Evolutionary conservation across 1,140 invertebrate species (phyloP), one percentile per base, ranked within the genome.

Genomic region (Meloidogyne chitwoodi): DNA sequence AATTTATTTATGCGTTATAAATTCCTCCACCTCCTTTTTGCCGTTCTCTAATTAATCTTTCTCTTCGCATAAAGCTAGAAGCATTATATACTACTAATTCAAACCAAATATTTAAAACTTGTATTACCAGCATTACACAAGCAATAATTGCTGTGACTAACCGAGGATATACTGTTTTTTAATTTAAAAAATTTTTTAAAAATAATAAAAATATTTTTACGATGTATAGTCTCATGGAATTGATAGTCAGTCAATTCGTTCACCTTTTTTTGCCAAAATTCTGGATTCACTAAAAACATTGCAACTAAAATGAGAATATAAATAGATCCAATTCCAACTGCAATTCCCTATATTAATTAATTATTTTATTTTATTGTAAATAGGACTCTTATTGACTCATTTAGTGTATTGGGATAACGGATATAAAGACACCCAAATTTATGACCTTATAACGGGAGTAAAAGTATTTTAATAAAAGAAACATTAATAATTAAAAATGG

Each of bases 101-200:
- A 63, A 73, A 73, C 71, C 71, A 73, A 61, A 73, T 73, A 64
- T 73, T 73, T 22, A 73, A 38, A 10, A 73, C 56, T 38, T 73
- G 71, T 27, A 73, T 22, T 22, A 65, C 41, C 29, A 73, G 19
- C 71, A 73, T 73, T n/a, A 73, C 14, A 27, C 56, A 61, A 56
- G 56, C n/a, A 14, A 73, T 73, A 14, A 61, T 38, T 1, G 22
- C 71, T 6, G 71, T 73, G 1, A 73, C n/a, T 24, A 73, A n/a
- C 11, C 71, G 71, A 19, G 71, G 71, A 12, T 61, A 73, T 34
- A 63, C 71, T 73, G 11, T 12, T 22, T 48, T 48, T 48, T 48
- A 3, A 48, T 8, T 1, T 10, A 19, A 48, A 48, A 19, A 19
- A 19, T 41, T 41, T 41, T 41, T 2, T 14, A 48, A 48, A 48